Conservation (phyloP, 92 coral and sea anemone genomes). For the Isaurus tuberculatus region DNA sequence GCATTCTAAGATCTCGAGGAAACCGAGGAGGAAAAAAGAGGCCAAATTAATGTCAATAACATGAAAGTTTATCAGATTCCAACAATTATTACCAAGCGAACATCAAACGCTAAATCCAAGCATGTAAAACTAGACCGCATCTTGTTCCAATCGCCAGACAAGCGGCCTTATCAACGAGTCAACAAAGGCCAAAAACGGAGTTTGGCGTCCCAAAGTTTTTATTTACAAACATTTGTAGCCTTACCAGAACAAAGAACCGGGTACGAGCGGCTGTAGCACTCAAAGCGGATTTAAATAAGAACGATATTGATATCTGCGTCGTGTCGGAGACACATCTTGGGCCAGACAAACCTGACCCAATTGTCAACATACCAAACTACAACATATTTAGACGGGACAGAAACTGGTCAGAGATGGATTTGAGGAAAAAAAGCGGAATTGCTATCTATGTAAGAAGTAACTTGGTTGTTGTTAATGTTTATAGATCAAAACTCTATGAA, state of each 20-base stretch:
- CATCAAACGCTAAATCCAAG: too few species aligned
- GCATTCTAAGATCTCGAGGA: too few species aligned
- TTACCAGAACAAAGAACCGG: conserved; percentile 59
- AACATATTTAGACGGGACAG: conserved; percentile 57
- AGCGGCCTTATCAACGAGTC: too few species aligned
- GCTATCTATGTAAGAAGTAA: conserved; percentile 62
- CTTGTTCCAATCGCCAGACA: too few species aligned
- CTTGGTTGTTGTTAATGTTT: conserved; percentile 56
- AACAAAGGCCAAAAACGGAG: too few species aligned
- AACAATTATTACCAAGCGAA: too few species aligned
- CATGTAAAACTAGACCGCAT: too few species aligned
- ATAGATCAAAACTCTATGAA: conserved; percentile 33
- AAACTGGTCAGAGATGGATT: conserved; percentile 51
- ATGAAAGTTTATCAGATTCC: too few species aligned
- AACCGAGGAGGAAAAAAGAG: too few species aligned
- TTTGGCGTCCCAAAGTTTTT: conserved; percentile 64
- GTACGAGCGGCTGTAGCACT: conserved; percentile 61
- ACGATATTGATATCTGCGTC: conserved; percentile 63
- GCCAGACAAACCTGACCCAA: conserved; percentile 64
- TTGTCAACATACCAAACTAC: conserved; percentile 50
- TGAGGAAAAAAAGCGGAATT: conserved; percentile 63
- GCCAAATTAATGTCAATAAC: too few species aligned
- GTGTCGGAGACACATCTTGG: conserved; percentile 58
- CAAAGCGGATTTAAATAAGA: conserved; percentile 50
- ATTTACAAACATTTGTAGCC: conserved; percentile 60